Evolutionary conservation across 2,113 vertebrate genomes (phyloP), one percentile per base, ranked within the genome.

Genomic region (Epinephelus fuscoguttatus): DNA sequence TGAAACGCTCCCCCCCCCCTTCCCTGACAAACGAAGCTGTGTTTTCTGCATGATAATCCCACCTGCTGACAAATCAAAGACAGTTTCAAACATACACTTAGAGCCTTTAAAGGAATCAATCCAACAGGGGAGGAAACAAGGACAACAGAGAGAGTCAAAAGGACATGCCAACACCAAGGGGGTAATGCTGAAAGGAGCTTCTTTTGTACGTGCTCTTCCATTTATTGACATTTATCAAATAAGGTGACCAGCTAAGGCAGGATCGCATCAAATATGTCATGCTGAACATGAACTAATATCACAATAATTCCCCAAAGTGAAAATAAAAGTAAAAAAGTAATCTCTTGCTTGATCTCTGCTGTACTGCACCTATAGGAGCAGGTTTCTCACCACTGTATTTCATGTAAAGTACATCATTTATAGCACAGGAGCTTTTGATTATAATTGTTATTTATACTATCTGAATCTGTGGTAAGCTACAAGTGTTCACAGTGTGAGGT

Each of bases 41-140:
- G 79, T 93, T 89, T 91, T 90, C 92, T 80, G 90, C 84, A 88
- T 85, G 84, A 91, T 84, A 89, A 93, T 92, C 85, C 86, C 76
- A 87, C 74, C 69, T 86, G 88, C 84, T 92, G 84, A 92, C 84
- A 85, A 92, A 89, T 88, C 87, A 85, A 87, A 89, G 78, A 81
- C 77, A 61, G 77, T 81, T 88, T 82, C 75, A 94, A 92, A 93
- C 86, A 88, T 85, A 78, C 86, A 86, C 87, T 91, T 93, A 81
- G 79, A 79, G 77, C 60, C 66, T 80, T 73, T 83, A 85, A 63
- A 91, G 45, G 72, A 88, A 84, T 91, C 80, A 89, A 87, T 86
- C 80, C 59, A 84, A 92, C 89, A 91, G 66, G 61, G 23, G 70
- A 70, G 63, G 47, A 82, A 68, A 82, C 69, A 56, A 59, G 55